Conservation (phyloP, 2,797 vertebrate genomes). For the Taeniopygia guttata region DNA sequence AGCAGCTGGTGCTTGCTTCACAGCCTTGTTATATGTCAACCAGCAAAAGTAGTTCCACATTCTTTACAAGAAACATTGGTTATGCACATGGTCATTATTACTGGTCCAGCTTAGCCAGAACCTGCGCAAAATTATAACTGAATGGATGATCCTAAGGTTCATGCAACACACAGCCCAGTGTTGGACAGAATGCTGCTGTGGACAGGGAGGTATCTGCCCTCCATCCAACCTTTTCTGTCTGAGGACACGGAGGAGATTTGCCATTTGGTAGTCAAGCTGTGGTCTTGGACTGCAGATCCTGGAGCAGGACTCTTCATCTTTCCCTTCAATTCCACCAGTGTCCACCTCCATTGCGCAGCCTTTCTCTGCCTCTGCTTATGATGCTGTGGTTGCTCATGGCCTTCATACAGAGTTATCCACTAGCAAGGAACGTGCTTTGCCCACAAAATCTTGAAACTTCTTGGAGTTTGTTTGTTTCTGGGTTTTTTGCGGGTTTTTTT, state of each 20-base stretch:
- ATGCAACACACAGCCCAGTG: rapidly evolving
- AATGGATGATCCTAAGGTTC: not conserved
- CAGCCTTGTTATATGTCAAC: not conserved
- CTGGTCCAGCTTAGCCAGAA: not conserved
- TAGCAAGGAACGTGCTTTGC: not conserved
- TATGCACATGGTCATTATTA: not conserved
- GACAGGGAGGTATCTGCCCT: not conserved
- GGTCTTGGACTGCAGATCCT: not conserved
- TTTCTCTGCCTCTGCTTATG: not conserved
- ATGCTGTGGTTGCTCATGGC: not conserved
- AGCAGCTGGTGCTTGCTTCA: not conserved
- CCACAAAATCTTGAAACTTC: not conserved
- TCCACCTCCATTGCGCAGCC: not conserved
- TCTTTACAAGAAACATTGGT: not conserved
- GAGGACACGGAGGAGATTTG: rapidly evolving
- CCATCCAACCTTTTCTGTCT: not conserved
- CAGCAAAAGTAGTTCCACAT: not conserved
- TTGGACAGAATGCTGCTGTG: rapidly evolving
- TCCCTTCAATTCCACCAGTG: not conserved
- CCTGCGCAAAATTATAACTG: rapidly evolving
- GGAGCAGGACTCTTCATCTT: not conserved
- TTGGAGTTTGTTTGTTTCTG: not conserved
- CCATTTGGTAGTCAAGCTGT: not conserved
- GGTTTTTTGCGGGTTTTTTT: not conserved
- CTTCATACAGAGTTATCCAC: not conserved